Conservation (phyloP, 1,140 invertebrate genomes). For the Acromyrmex echinatior region DNA sequence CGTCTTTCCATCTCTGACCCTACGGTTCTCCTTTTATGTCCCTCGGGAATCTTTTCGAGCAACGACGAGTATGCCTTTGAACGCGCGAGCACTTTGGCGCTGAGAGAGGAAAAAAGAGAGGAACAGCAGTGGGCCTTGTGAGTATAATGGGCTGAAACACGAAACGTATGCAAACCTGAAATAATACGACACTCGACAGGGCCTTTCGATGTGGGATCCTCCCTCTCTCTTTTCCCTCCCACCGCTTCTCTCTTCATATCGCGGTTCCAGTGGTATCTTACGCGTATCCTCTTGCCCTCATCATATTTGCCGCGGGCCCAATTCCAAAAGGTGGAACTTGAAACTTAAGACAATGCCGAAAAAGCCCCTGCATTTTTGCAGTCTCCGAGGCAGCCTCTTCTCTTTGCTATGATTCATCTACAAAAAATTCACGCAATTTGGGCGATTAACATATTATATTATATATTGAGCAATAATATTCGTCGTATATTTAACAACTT, state of each 20-base stretch:
- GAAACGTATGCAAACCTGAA: constrained; percentile 79
- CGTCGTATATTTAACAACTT: constrained; percentile 3
- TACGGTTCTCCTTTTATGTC: constrained; percentile 34
- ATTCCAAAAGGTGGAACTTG: constrained; percentile 70
- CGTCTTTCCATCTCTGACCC: constrained; percentile 18
- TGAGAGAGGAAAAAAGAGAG: constrained; percentile 10
- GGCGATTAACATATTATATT: background rate
- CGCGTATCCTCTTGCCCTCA: constrained; percentile 72
- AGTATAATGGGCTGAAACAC: constrained; percentile 76
- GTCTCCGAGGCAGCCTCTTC: constrained; percentile 12
- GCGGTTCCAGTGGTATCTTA: constrained; percentile 57
- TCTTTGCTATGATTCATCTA: constrained; percentile 9
- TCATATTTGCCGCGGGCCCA: constrained; percentile 68
- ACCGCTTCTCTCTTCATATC: constrained; percentile 38
- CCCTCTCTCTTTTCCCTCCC: background rate
- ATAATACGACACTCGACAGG: constrained; percentile 78
- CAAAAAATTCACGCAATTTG: constrained; percentile 5
- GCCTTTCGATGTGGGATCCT: constrained; percentile 65
- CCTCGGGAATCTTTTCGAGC: constrained; percentile 54
- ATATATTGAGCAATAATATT: background rate
- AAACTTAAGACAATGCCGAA: constrained; percentile 80
- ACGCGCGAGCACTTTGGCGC: constrained; percentile 47
- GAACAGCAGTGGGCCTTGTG: constrained; percentile 34
- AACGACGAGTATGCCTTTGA: constrained; percentile 48
- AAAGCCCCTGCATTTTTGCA: constrained; percentile 48